Conservation (phyloP, 2,113 vertebrate genomes). For the Zootoca vivipara region DNA sequence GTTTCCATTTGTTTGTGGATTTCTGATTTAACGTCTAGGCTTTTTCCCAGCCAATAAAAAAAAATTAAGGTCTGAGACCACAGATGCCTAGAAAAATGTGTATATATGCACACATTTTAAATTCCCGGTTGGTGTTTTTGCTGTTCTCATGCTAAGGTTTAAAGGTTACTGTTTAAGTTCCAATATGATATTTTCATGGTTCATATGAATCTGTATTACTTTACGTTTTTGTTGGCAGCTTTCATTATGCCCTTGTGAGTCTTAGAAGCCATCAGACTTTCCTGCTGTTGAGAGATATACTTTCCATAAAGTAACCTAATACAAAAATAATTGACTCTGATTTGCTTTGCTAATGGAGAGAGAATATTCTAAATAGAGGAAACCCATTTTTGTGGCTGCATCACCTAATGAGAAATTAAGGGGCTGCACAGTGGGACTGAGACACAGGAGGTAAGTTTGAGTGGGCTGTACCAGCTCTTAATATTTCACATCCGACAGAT, state of each 20-base stretch:
- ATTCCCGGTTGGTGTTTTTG: slow-evolving; percentile 55
- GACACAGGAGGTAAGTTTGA: slow-evolving; percentile 29
- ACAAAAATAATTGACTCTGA: slow-evolving; percentile 75
- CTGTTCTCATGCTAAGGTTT: slow-evolving; percentile 68
- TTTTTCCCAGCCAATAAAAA: slow-evolving; percentile 52
- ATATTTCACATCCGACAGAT: not conserved
- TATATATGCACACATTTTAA: slow-evolving; percentile 35
- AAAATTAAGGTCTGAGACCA: slow-evolving; percentile 61
- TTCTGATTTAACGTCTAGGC: slow-evolving; percentile 56
- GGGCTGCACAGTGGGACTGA: slow-evolving; percentile 21
- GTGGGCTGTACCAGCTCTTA: not conserved
- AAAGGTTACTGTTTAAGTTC: slow-evolving; percentile 72
- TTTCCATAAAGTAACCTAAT: slow-evolving; percentile 73
- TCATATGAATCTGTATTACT: slow-evolving; percentile 79
- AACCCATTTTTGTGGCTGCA: slow-evolving; percentile 28
- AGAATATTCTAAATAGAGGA: slow-evolving; percentile 41
- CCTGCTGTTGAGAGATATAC: slow-evolving; percentile 72
- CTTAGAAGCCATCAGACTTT: slow-evolving; percentile 73
- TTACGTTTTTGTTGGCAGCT: slow-evolving; percentile 80
- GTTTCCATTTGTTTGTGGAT: slow-evolving; percentile 62
- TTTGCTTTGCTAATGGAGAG: slow-evolving; percentile 62
- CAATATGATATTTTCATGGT: slow-evolving; percentile 77
- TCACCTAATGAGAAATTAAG: slow-evolving; percentile 40
- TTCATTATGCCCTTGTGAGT: slow-evolving; percentile 73
- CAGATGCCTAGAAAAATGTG: slow-evolving; percentile 68